Evolutionary conservation across 2,797 vertebrate species (phyloP), one percentile per base, ranked within the genome.

Genomic region (Sebastes steindachneri): DNA sequence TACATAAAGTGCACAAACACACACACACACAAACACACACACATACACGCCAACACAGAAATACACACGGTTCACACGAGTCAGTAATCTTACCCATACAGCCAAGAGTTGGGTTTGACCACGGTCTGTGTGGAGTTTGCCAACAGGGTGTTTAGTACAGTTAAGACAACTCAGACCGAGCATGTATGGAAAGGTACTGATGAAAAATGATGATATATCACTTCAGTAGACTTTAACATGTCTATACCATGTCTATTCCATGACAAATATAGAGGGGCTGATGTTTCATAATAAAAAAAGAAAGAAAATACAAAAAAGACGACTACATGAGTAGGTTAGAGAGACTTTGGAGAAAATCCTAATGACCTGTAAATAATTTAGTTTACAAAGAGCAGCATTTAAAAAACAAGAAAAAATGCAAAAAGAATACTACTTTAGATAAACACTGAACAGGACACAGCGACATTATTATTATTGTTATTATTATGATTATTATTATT

Each of bases 281-380:
- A 93, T 87, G 88, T 94, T 95, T 94, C 90, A 88, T 93, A 93
- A 92, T 87, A 88, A 93, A 91, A 91, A 79, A 66, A 64, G 28
- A 84, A 89, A 92, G 71, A 85, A 92, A 86, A 91, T 75, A 86
- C 80, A 92, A 86, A 92, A 93, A 93, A 93, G 80, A 93, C 1
- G 45, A 92, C 77, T 92, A 92, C 94, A 94, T 92, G 86, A 93
- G 91, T 96, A 96, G 96, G 95, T 95, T 97, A 97, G 96, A 96
- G 94, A 95, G 95, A 96, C 95, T 88, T 89, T 89, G 93, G 89
- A 94, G 89, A 95, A 94, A 91, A 96, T 95, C 93, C 91, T 96
- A 94, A 96, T 95, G 95, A 93, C 77, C 70, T 97, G 96, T 97
- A 97, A 95, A 97, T 96, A 96, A 96, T 95, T 96, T 96, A 96